Evolutionary conservation across 2,113 vertebrate genomes (phyloP).

Genomic region (Myotis yumanensis): DNA sequence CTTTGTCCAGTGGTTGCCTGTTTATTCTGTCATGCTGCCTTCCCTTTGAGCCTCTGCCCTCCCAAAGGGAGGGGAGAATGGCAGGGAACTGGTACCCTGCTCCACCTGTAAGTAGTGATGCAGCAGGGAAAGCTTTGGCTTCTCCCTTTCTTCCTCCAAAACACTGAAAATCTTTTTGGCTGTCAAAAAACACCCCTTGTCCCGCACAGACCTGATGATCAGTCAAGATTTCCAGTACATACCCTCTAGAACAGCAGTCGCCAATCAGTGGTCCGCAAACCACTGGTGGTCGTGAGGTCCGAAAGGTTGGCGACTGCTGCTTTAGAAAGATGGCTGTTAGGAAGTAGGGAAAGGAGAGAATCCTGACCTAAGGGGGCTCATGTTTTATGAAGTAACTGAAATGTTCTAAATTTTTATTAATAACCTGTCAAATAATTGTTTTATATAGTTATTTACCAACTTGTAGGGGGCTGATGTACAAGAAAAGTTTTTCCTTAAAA

Average conservation of each 20-base stretch:
- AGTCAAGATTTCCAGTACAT: not conserved
- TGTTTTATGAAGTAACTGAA: not conserved
- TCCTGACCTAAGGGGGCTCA: not conserved
- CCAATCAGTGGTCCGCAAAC: too few relatives aligned
- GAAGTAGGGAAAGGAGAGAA: not conserved
- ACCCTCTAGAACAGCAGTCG: too few relatives aligned
- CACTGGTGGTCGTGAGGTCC: too few relatives aligned
- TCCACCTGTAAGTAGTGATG: not conserved
- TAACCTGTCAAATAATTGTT: not conserved
- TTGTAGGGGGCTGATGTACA: not conserved
- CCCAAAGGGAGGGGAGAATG: not conserved
- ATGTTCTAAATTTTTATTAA: not conserved
- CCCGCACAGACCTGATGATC: not conserved
- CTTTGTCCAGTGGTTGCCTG: not conserved
- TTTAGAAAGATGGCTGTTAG: not conserved
- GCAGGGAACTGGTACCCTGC: not conserved
- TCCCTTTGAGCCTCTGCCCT: not conserved
- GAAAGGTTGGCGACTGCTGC: too few relatives aligned
- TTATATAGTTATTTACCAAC: not conserved
- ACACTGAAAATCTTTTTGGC: not conserved
- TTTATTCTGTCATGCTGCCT: not conserved
- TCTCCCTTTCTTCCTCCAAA: not conserved
- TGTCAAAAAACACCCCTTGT: not conserved
- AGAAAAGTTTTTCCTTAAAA: slow-evolving; percentile 12
- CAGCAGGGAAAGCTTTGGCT: not conserved